Evolutionary conservation across 1,140 invertebrate genomes (phyloP).

Genomic region (Drosophila repleta): DNA sequence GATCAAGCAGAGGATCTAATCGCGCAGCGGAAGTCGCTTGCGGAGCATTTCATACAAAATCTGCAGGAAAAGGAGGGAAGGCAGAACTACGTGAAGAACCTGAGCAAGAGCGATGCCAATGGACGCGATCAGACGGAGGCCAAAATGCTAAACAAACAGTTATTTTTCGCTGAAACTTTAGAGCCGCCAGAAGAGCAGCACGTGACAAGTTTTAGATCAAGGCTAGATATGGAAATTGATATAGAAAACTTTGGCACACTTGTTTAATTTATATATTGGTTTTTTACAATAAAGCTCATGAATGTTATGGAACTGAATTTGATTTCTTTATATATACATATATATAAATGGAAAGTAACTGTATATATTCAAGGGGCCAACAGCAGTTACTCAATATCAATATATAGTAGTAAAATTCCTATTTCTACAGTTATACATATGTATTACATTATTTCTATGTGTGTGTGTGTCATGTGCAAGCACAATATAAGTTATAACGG

Average conservation of each 20-base stretch:
- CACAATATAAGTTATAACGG: neutral
- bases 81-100: neutral
- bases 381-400: slow-evolving; percentile 23
- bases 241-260: slow-evolving; percentile 57
- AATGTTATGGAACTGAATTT: neutral
- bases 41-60: neutral
- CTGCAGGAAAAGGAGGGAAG: neutral
- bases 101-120: slow-evolving; percentile 18
- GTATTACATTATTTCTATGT: no score
- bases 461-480: neutral
- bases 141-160: slow-evolving; percentile 26
- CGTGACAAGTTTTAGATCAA: neutral
- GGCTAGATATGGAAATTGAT: neutral
- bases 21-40: neutral
- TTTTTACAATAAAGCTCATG: slow-evolving; percentile 26
- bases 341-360: no score
- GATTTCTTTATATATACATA: no score
- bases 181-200: neutral
- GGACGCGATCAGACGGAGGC: neutral
- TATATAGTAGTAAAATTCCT: neutral
- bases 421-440: neutral
- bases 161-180: slow-evolving; percentile 14
- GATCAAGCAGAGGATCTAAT: neutral
- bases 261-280: slow-evolving; percentile 29
- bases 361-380: slow-evolving; percentile 19